These are phyloP conservation scores for Pipistrellus pygmaeus DNA, from an alignment of 2,797 vertebrate species.

Conservation along the genomic window DNA sequence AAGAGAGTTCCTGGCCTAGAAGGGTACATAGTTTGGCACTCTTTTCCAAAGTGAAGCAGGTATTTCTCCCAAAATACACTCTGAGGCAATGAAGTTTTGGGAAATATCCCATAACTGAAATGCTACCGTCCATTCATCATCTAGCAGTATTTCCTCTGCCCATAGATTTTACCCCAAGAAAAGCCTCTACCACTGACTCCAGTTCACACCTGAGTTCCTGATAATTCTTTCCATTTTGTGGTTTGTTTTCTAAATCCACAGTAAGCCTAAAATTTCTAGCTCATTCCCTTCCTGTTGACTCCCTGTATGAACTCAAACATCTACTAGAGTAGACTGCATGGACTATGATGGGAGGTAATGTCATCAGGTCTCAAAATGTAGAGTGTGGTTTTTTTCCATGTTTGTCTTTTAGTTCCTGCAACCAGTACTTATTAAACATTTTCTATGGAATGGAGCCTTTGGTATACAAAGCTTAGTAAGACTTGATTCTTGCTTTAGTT, in stretches of 20 bases:
- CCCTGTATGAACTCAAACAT: neutral
- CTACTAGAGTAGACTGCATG: neutral
- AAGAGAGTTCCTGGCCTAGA: neutral
- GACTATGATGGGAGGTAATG: neutral
- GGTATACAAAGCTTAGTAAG: neutral
- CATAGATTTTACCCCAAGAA: neutral
- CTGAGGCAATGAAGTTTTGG: neutral
- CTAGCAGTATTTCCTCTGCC: neutral
- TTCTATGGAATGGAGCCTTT: conserved; percentile 5
- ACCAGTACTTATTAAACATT: neutral
- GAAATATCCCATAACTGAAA: neutral
- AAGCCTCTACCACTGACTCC: neutral
- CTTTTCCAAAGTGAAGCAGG: neutral
- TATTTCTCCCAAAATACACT: neutral
- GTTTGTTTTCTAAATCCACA: conserved; percentile 35
- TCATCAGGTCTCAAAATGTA: neutral
- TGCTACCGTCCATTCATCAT: neutral
- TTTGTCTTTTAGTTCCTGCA: neutral
- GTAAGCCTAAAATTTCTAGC: conserved; percentile 2
- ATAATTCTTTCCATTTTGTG: neutral
- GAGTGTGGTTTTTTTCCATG: neutral
- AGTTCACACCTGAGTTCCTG: neutral
- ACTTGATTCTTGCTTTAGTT: neutral
- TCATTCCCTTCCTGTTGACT: neutral
- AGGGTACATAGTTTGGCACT: neutral